Conservation (phyloP, 2,797 vertebrate species). For the Thamnophis elegans region DNA sequence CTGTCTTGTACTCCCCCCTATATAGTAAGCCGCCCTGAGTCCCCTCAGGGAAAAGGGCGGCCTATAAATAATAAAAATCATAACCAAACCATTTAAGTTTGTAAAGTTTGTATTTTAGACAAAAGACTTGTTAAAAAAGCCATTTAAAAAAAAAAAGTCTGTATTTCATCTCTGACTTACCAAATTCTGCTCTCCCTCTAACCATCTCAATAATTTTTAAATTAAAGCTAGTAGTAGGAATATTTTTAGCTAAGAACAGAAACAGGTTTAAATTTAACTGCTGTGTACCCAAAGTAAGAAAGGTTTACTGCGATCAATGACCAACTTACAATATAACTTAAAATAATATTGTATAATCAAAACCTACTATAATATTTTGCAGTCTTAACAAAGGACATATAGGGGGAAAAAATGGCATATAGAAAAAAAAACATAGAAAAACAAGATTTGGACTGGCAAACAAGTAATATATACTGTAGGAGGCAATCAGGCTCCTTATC, state of each 20-base stretch:
- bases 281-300: neutral
- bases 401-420: neutral
- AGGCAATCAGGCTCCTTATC: neutral
- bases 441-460: neutral
- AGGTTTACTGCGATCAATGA: neutral
- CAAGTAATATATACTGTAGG: neutral
- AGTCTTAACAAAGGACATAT: neutral
- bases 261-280: neutral
- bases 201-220: neutral
- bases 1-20: no score
- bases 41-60: no score
- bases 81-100: no score
- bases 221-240: neutral
- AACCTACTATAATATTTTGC: neutral
- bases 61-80: no score
- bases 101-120: no score
- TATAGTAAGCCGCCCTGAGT: no score
- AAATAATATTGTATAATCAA: neutral
- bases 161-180: neutral
- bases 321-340: neutral
- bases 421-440: neutral
- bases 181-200: neutral
- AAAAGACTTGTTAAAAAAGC: neutral
- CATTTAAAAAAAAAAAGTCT: neutral
- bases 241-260: neutral